Conservation (phyloP, 2,113 vertebrate genomes). For the Amblyornis subalaris region DNA sequence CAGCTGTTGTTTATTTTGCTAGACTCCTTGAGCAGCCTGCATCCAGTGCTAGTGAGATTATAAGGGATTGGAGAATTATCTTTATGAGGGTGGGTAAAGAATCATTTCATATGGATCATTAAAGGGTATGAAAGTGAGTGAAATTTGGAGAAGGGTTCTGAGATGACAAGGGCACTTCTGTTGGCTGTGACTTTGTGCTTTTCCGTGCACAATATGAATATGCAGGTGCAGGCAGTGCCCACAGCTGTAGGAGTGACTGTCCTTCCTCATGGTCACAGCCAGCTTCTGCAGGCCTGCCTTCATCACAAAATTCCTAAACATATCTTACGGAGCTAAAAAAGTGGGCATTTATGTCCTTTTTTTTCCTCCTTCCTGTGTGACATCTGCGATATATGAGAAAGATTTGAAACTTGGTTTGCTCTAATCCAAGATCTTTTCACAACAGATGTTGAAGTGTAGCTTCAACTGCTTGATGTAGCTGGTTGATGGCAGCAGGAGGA, state of each 20-base stretch:
- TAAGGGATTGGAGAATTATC: neutral
- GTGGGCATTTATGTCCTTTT: neutral
- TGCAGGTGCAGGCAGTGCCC: neutral
- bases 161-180: neutral
- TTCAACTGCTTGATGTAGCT: neutral
- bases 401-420: neutral
- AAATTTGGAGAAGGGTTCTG: neutral
- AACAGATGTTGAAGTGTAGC: neutral
- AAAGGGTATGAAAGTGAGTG: neutral
- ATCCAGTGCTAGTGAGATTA: neutral
- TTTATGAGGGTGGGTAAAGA: neutral
- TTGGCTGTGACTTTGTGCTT: neutral
- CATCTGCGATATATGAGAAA: neutral
- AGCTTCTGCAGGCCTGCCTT: neutral
- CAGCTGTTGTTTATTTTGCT: neutral
- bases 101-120: neutral
- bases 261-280: neutral
- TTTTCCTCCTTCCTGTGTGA: neutral
- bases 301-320: neutral
- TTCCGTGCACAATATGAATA: fast-evolving
- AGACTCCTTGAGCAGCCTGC: neutral
- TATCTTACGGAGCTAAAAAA: neutral
- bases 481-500: neutral
- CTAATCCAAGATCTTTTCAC: neutral
- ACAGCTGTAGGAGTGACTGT: neutral